Base-by-base conservation (phyloP, 2,113 vertebrate species). In the Emydura subglobosa region DNA sequence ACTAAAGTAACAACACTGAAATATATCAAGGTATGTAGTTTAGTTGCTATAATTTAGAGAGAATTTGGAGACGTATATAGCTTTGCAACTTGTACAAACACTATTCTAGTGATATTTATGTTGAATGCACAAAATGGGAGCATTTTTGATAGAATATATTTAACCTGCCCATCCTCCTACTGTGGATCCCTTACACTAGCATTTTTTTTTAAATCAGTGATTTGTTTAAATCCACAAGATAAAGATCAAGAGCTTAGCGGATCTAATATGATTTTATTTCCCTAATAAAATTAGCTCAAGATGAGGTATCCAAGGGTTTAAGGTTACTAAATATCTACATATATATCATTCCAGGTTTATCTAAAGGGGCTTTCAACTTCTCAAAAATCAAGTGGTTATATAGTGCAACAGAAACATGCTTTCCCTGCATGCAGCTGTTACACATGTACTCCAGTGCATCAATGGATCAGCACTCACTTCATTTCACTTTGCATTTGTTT, bases 371-470 rank as follows among this genome's bases (percentile, higher is more conserved):
- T 74, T 88, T 84, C 61, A 85, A 19, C 16, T 57, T 25, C 84
- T 81, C 51, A 82, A 93, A 92, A 61, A 55, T 72, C 5, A 91
- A 89, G 85, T 65, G 85, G 22, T 83, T 85, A 87, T 50, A 91
- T 31, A 51, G 44, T 92, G 85, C 79, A 95, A 90, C 5, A 92
- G 90, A 94, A 94, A 91, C 74, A 27, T 10, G 88, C 22, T 76
- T 59, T 80, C 86, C 50, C 59, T 91, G 53, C 65, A 27, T 82
- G 34, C 29, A 54, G 50, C 89, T 78, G 10, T 13, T 42, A 54
- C 5, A 24, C 10, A n/a, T 0, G 1, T 24, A 61, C n/a, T 34
- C 72, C 89, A 72, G 29, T 8, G 79, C 5, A 85, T 10, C 55
- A 68, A 8, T 1, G 42, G 34, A 85, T 93, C 82, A n/a, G 39